These are phyloP conservation scores for Hycleus cichorii DNA, from an alignment of 1,140 invertebrate genomes.

Conservation along the genomic window DNA sequence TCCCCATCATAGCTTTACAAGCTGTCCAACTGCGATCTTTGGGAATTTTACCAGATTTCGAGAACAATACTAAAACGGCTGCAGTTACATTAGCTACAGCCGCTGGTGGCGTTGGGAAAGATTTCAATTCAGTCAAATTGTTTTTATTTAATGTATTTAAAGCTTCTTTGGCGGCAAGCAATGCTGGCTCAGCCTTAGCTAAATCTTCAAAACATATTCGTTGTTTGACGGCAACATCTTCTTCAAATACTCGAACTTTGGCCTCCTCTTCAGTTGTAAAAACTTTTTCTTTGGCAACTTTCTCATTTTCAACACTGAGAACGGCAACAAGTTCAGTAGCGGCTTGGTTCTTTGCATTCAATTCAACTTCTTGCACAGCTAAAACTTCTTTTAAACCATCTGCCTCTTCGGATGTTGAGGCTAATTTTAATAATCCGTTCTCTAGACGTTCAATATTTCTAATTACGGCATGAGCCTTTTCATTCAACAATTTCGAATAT, in stretches of 20 bases:
- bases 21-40: conserved; percentile 92
- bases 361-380: conserved; percentile 79
- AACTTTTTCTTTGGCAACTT: conserved; percentile 80
- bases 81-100: conserved; percentile 79
- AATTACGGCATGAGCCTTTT: conserved; percentile 71
- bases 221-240: conserved; percentile 76
- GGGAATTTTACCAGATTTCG: conserved; percentile 79
- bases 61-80: conserved; percentile 80
- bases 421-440: conserved; percentile 81
- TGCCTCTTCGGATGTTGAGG: conserved; percentile 68
- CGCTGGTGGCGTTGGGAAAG: conserved; percentile 75
- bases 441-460: conserved; percentile 73
- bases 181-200: conserved; percentile 81
- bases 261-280: conserved; percentile 78
- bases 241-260: conserved; percentile 82
- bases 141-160: conserved; percentile 89
- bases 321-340: conserved; percentile 85
- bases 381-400: conserved; percentile 50
- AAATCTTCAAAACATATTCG: conserved; percentile 85
- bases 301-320: conserved; percentile 83
- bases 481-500: conserved; percentile 73
- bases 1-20: conserved; percentile 78
- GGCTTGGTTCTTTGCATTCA: conserved; percentile 83
- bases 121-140: conserved; percentile 91
- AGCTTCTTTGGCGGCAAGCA: conserved; percentile 81